These are phyloP conservation scores for Monodelphis domestica DNA, from an alignment of 2,797 vertebrate species.

Conservation along the genomic window DNA sequence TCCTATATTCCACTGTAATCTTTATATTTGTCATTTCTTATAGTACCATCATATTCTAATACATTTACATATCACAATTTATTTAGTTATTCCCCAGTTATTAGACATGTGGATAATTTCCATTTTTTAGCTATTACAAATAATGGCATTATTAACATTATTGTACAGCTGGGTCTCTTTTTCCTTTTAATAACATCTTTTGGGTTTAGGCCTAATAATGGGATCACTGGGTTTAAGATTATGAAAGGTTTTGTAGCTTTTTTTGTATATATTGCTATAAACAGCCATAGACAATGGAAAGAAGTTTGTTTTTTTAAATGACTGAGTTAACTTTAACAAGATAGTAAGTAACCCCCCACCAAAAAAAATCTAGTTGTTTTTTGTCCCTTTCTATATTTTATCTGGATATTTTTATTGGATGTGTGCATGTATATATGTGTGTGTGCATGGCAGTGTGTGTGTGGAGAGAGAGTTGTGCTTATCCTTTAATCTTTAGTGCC, in stretches of 20 bases:
- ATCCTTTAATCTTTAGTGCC: background rate
- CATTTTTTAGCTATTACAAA: background rate
- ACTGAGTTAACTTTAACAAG: background rate
- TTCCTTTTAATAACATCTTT: background rate
- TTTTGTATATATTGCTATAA: background rate
- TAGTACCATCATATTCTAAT: background rate
- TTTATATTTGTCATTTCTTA: background rate
- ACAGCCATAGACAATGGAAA: background rate
- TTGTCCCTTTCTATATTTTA: background rate
- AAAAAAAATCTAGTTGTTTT: background rate
- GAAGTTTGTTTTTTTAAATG: background rate
- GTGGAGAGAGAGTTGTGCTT: background rate
- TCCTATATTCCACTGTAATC: background rate
- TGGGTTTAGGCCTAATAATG: background rate
- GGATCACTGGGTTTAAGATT: background rate
- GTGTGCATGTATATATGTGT: background rate
- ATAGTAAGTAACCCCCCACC: too few species aligned
- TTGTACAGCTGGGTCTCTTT: background rate
- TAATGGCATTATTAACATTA: background rate
- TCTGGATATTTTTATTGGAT: background rate
- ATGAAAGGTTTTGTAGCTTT: background rate
- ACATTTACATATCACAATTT: background rate
- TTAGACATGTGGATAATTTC: background rate
- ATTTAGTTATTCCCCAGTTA: background rate
- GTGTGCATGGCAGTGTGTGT: background rate